These are phyloP conservation scores for Nicator chloris DNA, from an alignment of 2,113 vertebrate species.

Conservation along the genomic window DNA sequence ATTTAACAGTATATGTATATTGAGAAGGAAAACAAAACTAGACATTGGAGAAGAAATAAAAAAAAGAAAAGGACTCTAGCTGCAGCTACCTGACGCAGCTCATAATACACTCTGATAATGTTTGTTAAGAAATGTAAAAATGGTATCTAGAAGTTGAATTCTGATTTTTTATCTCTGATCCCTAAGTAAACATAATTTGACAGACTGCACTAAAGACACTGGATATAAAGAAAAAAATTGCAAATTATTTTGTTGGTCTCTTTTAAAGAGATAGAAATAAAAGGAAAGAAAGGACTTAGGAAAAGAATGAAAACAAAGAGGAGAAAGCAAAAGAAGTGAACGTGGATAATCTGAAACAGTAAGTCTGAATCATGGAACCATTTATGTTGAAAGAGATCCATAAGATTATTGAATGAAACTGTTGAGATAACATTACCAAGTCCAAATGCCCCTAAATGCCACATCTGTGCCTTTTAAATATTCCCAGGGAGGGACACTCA, in stretches of 20 bases:
- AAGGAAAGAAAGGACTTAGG: not conserved
- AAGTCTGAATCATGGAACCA: not conserved
- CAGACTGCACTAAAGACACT: not conserved
- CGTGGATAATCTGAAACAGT: not conserved
- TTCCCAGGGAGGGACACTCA: not conserved
- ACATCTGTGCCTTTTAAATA: not conserved
- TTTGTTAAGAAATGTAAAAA: not conserved
- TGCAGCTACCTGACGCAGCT: not conserved
- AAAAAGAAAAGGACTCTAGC: no score
- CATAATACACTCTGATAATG: not conserved
- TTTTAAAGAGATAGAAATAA: not conserved
- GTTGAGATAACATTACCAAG: not conserved
- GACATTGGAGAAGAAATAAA: not conserved
- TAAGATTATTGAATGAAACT: accelerated
- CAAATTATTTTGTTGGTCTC: not conserved
- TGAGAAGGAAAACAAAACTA: not conserved
- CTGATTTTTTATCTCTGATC: not conserved
- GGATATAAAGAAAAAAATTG: not conserved
- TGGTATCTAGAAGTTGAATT: not conserved
- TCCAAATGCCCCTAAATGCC: not conserved
- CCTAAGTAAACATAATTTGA: not conserved
- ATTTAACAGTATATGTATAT: not conserved
- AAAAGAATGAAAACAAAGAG: not conserved
- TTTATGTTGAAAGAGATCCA: not conserved
- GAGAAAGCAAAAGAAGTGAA: not conserved